phyloP scores from a whole-genome alignment of 2,888 invertebrate genomes.

The Baccha elongata region DNA sequence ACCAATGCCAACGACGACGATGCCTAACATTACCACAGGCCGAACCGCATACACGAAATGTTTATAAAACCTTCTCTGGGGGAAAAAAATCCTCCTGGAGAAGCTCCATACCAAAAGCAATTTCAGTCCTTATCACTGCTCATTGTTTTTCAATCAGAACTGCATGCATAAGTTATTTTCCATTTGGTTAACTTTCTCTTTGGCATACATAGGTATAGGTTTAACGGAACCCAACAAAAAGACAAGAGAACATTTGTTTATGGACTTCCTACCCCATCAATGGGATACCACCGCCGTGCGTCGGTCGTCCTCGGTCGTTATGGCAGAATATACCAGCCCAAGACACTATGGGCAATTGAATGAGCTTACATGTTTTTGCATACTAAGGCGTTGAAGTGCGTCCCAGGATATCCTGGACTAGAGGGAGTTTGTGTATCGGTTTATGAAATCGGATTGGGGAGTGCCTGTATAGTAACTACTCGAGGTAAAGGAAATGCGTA shows the following conservation, averaged over 20 bases:
- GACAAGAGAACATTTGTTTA: constrained; percentile 59
- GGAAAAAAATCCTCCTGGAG: constrained; percentile 5
- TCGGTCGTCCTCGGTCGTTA: too few relatives aligned
- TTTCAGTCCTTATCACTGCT: constrained; percentile 72
- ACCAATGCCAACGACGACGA: not conserved
- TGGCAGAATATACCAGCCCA: constrained; percentile 16
- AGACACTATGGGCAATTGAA: constrained; percentile 56
- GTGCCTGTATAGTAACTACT: too few relatives aligned
- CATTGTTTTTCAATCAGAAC: constrained; percentile 73
- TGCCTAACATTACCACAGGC: not conserved
- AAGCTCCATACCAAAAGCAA: constrained; percentile 52
- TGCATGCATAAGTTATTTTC: constrained; percentile 73
- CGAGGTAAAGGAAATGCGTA: not conserved
- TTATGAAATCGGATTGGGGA: constrained; percentile 40
- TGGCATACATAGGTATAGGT: constrained; percentile 1
- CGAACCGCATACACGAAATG: too few relatives aligned
- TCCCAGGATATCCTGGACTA: constrained; percentile 45
- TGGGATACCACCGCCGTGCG: too few relatives aligned
- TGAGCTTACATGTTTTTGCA: constrained; percentile 68
- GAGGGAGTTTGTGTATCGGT: constrained; percentile 38
- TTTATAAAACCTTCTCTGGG: constrained; percentile 13
- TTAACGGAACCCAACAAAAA: constrained; percentile 27
- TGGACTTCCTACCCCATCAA: constrained; percentile 49
- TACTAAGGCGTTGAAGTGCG: constrained; percentile 67
- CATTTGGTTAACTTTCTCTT: constrained; percentile 68